Evolutionary conservation across 2,797 vertebrate genomes (phyloP).

Genomic region (Mormyrops attenuatus): DNA sequence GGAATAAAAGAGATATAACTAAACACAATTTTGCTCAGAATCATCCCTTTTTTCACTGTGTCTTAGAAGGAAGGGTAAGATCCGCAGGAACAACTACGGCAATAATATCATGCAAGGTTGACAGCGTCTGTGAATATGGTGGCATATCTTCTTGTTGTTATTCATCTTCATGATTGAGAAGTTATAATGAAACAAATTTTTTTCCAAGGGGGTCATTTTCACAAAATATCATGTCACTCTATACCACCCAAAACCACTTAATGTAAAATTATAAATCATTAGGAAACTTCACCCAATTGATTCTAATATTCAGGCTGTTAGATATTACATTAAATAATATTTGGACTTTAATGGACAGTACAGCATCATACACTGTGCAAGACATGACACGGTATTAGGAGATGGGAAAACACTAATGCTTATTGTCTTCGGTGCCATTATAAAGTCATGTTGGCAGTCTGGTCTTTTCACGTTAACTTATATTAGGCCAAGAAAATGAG

Average conservation of each 20-base stretch:
- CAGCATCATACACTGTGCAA: background rate
- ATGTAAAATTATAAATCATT: constrained; percentile 1
- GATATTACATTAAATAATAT: background rate
- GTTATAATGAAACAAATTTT: background rate
- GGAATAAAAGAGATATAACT: background rate
- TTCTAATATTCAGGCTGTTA: background rate
- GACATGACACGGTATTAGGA: background rate
- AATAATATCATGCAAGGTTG: background rate
- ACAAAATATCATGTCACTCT: background rate
- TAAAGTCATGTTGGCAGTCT: background rate
- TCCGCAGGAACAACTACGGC: background rate
- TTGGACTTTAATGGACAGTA: background rate
- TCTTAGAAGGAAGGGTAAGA: background rate
- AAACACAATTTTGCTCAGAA: background rate
- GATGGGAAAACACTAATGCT: background rate
- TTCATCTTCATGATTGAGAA: background rate
- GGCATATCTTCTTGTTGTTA: background rate
- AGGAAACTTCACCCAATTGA: background rate
- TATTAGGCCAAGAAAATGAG: background rate
- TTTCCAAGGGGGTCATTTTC: background rate
- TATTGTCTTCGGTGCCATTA: background rate
- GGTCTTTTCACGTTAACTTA: background rate
- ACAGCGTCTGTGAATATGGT: background rate
- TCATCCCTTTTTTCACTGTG: background rate
- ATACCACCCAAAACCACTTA: background rate